Evolutionary conservation across 2,888 invertebrate genomes (phyloP).

Genomic region (Ophonus ardosiacus): DNA sequence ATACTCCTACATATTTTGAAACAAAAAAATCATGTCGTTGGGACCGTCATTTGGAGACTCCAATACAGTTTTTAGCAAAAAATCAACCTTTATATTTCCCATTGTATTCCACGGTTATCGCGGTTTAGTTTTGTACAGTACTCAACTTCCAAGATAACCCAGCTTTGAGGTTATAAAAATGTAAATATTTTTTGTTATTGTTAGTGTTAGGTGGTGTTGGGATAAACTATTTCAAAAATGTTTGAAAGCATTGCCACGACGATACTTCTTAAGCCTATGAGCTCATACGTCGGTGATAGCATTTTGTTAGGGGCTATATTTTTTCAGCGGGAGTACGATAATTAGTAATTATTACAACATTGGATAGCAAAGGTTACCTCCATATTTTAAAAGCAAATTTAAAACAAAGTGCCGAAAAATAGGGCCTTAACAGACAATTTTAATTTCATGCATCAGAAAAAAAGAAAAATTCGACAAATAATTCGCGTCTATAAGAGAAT

Average conservation of each 20-base stretch:
- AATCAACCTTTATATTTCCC: not conserved
- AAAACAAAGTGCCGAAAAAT: too few species aligned
- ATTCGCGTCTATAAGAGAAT: too few species aligned
- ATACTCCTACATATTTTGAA: not conserved
- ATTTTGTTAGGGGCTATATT: too few species aligned
- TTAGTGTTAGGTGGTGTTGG: not conserved
- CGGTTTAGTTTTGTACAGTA: not conserved
- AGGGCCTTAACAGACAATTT: too few species aligned
- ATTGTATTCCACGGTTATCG: not conserved
- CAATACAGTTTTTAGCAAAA: not conserved
- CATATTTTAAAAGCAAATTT: too few species aligned
- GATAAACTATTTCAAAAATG: not conserved
- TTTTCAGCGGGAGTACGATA: too few species aligned
- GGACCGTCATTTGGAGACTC: not conserved
- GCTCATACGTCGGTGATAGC: too few species aligned
- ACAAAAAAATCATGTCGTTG: not conserved
- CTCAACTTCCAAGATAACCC: not conserved
- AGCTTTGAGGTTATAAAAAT: not conserved
- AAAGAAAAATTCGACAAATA: too few species aligned
- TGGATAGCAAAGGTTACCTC: too few species aligned
- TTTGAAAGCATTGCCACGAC: not conserved
- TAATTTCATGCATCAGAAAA: too few species aligned
- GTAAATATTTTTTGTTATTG: not conserved
- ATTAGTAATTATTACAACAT: too few species aligned
- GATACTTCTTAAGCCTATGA: not conserved